A percentile compares a stretch with the other conserved stretches of the same genome.
Conservation (phyloP, 2,113 vertebrate species). For the Rhinolophus sinicus region DNA sequence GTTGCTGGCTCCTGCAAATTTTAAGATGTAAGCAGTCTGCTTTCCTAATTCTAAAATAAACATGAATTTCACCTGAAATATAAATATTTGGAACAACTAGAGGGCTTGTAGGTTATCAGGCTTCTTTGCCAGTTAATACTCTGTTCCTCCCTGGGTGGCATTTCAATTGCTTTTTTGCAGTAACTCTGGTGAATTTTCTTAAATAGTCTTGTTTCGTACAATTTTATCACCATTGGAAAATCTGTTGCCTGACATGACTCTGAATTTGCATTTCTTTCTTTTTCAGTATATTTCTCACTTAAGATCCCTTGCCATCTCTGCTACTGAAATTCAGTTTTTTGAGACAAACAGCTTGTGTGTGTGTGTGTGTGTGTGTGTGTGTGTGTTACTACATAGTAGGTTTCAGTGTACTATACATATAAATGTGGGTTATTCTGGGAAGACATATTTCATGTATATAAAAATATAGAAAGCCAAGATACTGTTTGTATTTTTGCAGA, state of each 20-base stretch:
- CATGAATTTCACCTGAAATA: slow-evolving; percentile 46
- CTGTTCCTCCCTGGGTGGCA: not conserved
- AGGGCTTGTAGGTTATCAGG: not conserved
- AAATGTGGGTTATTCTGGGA: slow-evolving; percentile 29
- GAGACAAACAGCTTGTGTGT: not conserved
- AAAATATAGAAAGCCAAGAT: slow-evolving; percentile 16
- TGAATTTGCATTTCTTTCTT: slow-evolving; percentile 57
- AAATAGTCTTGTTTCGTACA: not conserved
- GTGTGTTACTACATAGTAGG: not conserved
- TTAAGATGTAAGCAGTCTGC: slow-evolving; percentile 3
- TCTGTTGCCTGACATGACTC: slow-evolving; percentile 40
- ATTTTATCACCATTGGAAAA: slow-evolving; percentile 49
- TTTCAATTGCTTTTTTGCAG: not conserved
- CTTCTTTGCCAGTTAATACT: not conserved
- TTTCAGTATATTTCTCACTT: slow-evolving; percentile 37
- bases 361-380: not conserved
- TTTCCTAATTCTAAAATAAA: slow-evolving; percentile 56
- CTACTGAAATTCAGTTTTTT: slow-evolving; percentile 24
- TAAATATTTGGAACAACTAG: slow-evolving; percentile 22
- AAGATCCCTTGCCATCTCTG: slow-evolving; percentile 1
- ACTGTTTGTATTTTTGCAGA: not conserved
- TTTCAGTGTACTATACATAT: slow-evolving; percentile 28
- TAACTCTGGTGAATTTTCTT: not conserved
- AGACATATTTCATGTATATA: not conserved
- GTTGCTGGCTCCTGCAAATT: not conserved